Percentiles rank a stretch among this genome's conserved stretches.
Conservation (phyloP, 2,113 vertebrate species). For the Nibea coibor region DNA sequence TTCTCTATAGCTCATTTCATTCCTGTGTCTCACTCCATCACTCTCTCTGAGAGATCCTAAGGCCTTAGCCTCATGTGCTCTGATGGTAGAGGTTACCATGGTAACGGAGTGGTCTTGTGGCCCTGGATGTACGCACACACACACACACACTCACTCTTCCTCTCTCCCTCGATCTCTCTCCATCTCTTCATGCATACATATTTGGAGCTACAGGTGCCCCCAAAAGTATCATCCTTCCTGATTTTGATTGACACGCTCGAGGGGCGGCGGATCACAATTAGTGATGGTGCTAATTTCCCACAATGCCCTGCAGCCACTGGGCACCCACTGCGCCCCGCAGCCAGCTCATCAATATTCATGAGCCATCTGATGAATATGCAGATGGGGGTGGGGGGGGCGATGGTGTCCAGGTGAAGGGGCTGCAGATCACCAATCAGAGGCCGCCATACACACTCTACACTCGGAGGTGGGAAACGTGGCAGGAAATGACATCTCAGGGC, state of each 20-base stretch:
- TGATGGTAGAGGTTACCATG: slow-evolving; percentile 78
- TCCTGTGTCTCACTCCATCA: slow-evolving; percentile 72
- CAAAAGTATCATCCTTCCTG: slow-evolving; percentile 75
- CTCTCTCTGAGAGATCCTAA: slow-evolving; percentile 70
- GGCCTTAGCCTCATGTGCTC: slow-evolving; percentile 76
- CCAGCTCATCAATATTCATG: slow-evolving; percentile 85
- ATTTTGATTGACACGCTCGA: slow-evolving; percentile 82
- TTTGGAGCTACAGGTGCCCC: slow-evolving; percentile 81
- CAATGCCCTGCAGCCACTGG: slow-evolving; percentile 86
- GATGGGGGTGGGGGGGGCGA: slow-evolving; percentile 59
- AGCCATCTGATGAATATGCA: slow-evolving; percentile 84
- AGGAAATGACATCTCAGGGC: slow-evolving; percentile 44
- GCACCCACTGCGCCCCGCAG: slow-evolving; percentile 76
- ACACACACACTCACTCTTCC: slow-evolving; percentile 10
- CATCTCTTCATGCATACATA: slow-evolving; percentile 74
- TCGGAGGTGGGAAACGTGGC: slow-evolving; percentile 43
- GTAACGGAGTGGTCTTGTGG: slow-evolving; percentile 78
- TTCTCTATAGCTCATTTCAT: slow-evolving; percentile 61
- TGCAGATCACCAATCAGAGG: slow-evolving; percentile 72
- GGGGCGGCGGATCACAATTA: slow-evolving; percentile 84
- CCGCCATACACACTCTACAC: slow-evolving; percentile 2
- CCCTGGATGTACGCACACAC: slow-evolving; percentile 59
- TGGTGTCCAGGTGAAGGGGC: slow-evolving; percentile 82
- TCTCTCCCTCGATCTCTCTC: slow-evolving; percentile 53
- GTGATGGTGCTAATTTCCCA: slow-evolving; percentile 89